phyloP scores from a whole-genome alignment of 2,113 vertebrate species.

The Ornithorhynchus anatinus region DNA sequence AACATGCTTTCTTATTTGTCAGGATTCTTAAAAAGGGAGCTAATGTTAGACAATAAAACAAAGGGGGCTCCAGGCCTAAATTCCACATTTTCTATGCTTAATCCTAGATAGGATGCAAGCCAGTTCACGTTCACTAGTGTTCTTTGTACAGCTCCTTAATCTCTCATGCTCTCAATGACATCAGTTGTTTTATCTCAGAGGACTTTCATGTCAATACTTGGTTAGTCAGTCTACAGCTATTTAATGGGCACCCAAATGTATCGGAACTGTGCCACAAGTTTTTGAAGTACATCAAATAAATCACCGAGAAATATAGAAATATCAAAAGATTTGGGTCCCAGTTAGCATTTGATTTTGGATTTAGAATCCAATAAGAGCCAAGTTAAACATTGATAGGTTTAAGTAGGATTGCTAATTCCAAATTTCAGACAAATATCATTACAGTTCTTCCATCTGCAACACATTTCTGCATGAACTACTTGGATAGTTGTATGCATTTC shows the following conservation, averaged over 20 bases:
- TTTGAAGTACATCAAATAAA: no score
- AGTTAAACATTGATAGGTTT: neutral
- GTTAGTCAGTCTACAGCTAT: no score
- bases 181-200: no score
- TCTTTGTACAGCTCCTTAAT: neutral
- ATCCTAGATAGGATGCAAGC: neutral
- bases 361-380: neutral
- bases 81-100: neutral
- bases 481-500: no score
- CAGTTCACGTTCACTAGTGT: conserved; percentile 15
- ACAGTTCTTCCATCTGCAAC: no score
- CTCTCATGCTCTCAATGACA: no score
- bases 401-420: neutral
- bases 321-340: neutral
- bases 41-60: conserved; percentile 4
- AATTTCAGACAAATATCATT: neutral
- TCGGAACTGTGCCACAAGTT: no score
- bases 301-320: no score
- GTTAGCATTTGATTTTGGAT: neutral
- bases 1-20: conserved; percentile 55
- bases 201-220: no score
- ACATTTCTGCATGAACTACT: no score
- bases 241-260: no score
- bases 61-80: neutral
- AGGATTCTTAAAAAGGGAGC: conserved; percentile 47